phyloP scores from a whole-genome alignment of 2,113 vertebrate genomes.

The Equus quagga region DNA sequence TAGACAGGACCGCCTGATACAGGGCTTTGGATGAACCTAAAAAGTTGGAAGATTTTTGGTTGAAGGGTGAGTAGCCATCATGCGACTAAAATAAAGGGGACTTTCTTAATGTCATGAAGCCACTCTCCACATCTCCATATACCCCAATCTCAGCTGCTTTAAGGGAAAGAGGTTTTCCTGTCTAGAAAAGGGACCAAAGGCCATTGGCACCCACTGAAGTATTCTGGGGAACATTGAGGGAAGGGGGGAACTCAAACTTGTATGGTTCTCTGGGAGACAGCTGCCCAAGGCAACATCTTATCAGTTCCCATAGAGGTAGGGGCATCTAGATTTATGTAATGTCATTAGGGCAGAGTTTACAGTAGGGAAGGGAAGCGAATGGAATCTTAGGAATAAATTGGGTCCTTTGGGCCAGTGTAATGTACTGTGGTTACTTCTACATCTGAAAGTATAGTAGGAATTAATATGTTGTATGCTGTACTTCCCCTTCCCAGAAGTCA shows the following conservation, averaged over 20 bases:
- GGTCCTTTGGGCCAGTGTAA: neutral
- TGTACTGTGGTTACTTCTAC: neutral
- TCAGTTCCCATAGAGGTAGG: neutral
- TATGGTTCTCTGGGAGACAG: neutral
- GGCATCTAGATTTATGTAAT: neutral
- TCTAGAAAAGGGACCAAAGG: neutral
- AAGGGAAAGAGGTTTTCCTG: neutral
- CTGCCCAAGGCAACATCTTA: neutral
- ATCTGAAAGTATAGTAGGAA: neutral
- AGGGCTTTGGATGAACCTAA: neutral
- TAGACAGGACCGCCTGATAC: neutral
- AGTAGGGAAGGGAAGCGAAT: neutral
- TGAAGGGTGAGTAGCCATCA: neutral
- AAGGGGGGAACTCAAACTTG: neutral
- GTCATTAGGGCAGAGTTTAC: neutral
- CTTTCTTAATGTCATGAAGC: neutral
- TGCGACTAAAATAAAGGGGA: neutral
- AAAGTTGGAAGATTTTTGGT: neutral
- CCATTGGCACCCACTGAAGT: neutral
- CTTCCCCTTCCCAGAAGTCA: neutral
- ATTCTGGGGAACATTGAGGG: neutral
- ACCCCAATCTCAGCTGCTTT: neutral
- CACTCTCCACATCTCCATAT: neutral
- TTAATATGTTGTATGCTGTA: neutral
- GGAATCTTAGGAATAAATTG: neutral